phyloP scores from a whole-genome alignment of 2,888 invertebrate genomes.

The Tyria jacobaeae region DNA sequence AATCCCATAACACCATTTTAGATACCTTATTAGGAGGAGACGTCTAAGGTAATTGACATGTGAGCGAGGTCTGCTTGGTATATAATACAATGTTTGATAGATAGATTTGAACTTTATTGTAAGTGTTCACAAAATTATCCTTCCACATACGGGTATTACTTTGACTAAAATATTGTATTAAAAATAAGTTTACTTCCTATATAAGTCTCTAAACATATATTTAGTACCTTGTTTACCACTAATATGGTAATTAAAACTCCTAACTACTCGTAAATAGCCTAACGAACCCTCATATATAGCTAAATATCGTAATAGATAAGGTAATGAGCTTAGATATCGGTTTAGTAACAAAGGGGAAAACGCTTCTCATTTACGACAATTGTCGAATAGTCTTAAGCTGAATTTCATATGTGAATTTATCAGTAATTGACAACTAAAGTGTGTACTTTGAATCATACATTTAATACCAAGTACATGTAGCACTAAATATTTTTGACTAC shows the following conservation, averaged over 20 bases:
- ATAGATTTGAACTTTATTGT: too few relatives aligned
- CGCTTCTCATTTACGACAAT: conserved; percentile 1
- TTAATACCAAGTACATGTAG: too few relatives aligned
- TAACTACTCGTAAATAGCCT: conserved; percentile 6
- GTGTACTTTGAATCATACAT: too few relatives aligned
- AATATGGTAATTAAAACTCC: conserved; percentile 12
- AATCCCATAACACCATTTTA: conserved; percentile 1
- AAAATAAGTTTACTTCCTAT: too few relatives aligned
- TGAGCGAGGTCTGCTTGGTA: not conserved
- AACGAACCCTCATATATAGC: conserved; percentile 2
- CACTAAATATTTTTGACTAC: too few relatives aligned
- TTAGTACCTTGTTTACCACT: not conserved
- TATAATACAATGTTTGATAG: not conserved
- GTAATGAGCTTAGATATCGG: conserved; percentile 5
- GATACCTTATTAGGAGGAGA: conserved; percentile 2
- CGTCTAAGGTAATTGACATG: not conserved
- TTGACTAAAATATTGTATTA: too few relatives aligned
- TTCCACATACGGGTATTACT: not conserved
- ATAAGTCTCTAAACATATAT: not conserved
- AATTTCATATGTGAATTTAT: not conserved
- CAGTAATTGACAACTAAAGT: not conserved
- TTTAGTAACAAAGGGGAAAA: conserved; percentile 5
- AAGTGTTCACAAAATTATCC: not conserved
- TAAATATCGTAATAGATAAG: conserved; percentile 12
- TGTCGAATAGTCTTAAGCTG: not conserved